phyloP scores from a whole-genome alignment of 2,797 vertebrate genomes.

The Todus mexicanus region DNA sequence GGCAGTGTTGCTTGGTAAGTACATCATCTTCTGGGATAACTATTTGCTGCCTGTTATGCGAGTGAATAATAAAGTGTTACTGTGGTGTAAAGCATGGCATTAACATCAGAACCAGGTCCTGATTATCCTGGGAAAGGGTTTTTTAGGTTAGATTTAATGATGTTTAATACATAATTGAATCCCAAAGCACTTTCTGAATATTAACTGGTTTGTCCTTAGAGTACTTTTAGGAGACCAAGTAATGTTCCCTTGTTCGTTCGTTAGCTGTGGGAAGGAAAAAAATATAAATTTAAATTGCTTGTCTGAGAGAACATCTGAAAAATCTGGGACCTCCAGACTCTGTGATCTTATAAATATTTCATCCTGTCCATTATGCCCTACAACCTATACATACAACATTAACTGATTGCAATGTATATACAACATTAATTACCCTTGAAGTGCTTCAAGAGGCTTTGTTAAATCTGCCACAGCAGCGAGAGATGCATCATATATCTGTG shows the following conservation, averaged over 20 bases:
- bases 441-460: not conserved
- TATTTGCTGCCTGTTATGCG: not conserved
- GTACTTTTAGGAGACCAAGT: constrained; percentile 43
- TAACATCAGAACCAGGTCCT: constrained; percentile 27
- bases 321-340: not conserved
- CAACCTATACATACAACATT: constrained; percentile 2
- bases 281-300: constrained; percentile 11
- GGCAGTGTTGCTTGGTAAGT: constrained; percentile 71
- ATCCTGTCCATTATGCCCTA: not conserved
- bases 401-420: not conserved
- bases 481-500: not conserved
- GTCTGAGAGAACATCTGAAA: constrained; percentile 29
- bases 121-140: constrained; percentile 17
- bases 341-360: constrained; percentile 28
- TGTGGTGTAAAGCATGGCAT: constrained; percentile 13
- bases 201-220: constrained; percentile 57
- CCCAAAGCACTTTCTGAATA: constrained; percentile 51
- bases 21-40: not conserved
- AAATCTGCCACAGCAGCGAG: not conserved
- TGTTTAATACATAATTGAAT: constrained; percentile 47
- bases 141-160: constrained; percentile 58
- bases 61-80: constrained; percentile 10
- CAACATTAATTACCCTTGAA: not conserved
- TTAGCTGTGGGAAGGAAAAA: constrained; percentile 37
- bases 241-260: constrained; percentile 29